phyloP scores from a whole-genome alignment of 35 echinoderm and acorn worm species.

The Diadema setosum region DNA sequence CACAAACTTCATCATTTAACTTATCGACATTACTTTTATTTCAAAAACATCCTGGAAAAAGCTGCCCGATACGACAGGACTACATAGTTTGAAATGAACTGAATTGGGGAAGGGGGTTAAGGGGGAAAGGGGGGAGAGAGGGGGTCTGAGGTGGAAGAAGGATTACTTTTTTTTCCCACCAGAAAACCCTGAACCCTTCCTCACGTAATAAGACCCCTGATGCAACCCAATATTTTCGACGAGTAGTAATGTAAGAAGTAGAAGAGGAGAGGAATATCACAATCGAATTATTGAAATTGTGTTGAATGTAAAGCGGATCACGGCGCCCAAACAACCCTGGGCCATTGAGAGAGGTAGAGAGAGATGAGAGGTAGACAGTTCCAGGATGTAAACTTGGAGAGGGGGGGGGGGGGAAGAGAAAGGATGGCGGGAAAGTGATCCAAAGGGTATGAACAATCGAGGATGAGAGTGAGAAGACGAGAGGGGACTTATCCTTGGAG shows the following conservation, averaged over 20 bases:
- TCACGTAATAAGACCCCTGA: background rate
- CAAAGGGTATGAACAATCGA: background rate
- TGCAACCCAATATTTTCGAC: too few species aligned
- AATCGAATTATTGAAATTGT: conserved; percentile 8
- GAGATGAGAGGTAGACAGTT: background rate
- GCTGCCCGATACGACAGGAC: background rate
- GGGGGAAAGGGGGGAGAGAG: background rate
- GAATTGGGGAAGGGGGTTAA: background rate
- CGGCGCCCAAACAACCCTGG: background rate
- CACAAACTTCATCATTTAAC: background rate
- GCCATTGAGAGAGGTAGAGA: background rate
- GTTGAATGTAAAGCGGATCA: background rate
- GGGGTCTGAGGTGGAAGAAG: background rate
- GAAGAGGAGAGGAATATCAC: background rate
- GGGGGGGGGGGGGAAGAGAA: background rate
- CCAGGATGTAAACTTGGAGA: background rate
- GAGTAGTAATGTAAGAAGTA: background rate
- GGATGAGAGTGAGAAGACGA: background rate
- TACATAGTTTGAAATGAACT: background rate
- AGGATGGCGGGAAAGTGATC: background rate
- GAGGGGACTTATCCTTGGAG: background rate
- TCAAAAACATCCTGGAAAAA: background rate
- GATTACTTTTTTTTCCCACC: too few species aligned
- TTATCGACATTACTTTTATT: background rate
- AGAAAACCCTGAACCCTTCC: too few species aligned